These are phyloP conservation scores for Mesorhabditis belari DNA, from an alignment of 2,888 invertebrate genomes.

Conservation along the genomic window DNA sequence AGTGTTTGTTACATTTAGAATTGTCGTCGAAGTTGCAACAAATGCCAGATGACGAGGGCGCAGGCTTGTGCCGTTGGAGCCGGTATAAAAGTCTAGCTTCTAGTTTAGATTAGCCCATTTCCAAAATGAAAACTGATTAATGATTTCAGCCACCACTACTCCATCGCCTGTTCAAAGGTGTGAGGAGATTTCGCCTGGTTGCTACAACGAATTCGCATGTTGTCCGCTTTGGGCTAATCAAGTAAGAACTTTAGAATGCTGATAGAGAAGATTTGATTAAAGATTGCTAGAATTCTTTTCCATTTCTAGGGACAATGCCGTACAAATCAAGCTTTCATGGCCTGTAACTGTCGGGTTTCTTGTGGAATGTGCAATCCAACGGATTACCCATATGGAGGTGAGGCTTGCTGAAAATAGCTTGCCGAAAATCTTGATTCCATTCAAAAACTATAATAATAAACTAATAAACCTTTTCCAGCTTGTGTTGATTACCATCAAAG, in stretches of 20 bases:
- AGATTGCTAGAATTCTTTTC: not conserved
- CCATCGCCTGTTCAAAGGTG: not conserved
- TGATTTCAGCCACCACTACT: not conserved
- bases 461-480: conserved; percentile 5
- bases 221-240: conserved; percentile 37
- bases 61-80: conserved; percentile 30
- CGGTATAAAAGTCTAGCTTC: not conserved
- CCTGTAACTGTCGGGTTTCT: conserved; percentile 38
- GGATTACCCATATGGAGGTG: conserved; percentile 34
- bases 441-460: conserved; percentile 35
- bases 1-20: conserved; percentile 18
- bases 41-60: conserved; percentile 28
- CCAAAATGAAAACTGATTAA: not conserved
- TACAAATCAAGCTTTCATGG: conserved; percentile 32
- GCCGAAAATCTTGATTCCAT: conserved; percentile 34
- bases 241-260: conserved; percentile 14
- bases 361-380: conserved; percentile 35
- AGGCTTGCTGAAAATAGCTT: not conserved
- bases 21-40: conserved; percentile 38
- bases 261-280: not conserved
- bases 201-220: conserved; percentile 45
- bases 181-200: conserved; percentile 25
- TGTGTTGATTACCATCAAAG: conserved; percentile 34
- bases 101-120: not conserved
- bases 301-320: not conserved